These are phyloP conservation scores for Harpalus rubripes DNA, from an alignment of 2,888 invertebrate genomes.

Conservation along the genomic window DNA sequence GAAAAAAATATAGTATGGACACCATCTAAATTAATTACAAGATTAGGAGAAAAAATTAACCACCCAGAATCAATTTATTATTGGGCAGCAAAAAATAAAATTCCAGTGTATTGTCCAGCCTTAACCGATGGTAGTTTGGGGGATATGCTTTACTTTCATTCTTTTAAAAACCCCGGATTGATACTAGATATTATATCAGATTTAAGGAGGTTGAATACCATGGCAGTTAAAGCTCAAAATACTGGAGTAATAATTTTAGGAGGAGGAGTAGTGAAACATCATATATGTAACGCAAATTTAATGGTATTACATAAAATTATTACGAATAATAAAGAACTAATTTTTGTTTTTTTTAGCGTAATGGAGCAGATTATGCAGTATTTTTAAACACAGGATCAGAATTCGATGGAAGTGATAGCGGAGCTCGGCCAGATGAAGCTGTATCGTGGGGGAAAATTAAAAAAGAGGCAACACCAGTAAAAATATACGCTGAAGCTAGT, in stretches of 20 bases:
- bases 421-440: slow-evolving; percentile 98
- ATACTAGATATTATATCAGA: slow-evolving; percentile 93
- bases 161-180: slow-evolving; percentile 94
- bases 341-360: slow-evolving; percentile 81
- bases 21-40: slow-evolving; percentile 91
- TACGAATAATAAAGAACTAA: slow-evolving; percentile 31
- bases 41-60: slow-evolving; percentile 94
- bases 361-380: slow-evolving; percentile 97
- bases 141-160: slow-evolving; percentile 99
- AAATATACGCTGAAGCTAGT: slow-evolving; percentile 95
- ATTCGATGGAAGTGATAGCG: slow-evolving; percentile 98
- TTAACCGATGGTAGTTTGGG: slow-evolving; percentile 98
- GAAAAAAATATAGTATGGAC: slow-evolving; percentile 89
- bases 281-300: slow-evolving; percentile 99
- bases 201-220: slow-evolving; percentile 92
- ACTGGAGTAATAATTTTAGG: slow-evolving; percentile 98
- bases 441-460: slow-evolving; percentile 99
- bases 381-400: slow-evolving; percentile 97
- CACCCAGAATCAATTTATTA: slow-evolving; percentile 96
- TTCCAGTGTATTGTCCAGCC: slow-evolving; percentile 98
- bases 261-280: slow-evolving; percentile 98
- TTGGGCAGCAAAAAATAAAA: slow-evolving; percentile 97
- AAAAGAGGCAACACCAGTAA: slow-evolving; percentile 92
- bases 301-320: slow-evolving; percentile 83
- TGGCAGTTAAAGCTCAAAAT: slow-evolving; percentile 94